Percentiles rank a stretch among this genome's conserved stretches.
Conservation (phyloP, 2,888 invertebrate genomes). For the Lasioglossum leucozonium region DNA sequence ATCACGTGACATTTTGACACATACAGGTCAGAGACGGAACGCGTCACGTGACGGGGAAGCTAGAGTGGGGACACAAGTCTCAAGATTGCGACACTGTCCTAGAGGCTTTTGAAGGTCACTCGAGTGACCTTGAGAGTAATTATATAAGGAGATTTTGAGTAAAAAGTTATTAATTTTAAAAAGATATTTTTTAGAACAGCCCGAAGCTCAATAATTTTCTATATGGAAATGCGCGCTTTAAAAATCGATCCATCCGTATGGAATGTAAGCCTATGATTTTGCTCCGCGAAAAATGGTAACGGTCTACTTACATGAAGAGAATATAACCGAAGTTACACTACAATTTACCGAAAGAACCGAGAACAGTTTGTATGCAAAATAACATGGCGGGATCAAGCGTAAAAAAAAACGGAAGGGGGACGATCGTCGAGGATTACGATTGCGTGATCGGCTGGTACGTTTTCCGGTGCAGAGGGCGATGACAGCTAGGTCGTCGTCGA, state of each 20-base stretch:
- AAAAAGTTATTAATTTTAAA: too few relatives aligned
- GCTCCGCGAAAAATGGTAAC: neutral
- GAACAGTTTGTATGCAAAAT: conserved; percentile 20
- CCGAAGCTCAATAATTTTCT: neutral
- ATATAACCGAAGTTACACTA: neutral
- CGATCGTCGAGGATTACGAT: conserved; percentile 46
- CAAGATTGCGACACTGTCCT: too few relatives aligned
- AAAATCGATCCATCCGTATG: neutral
- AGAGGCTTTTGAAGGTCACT: too few relatives aligned
- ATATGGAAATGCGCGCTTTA: neutral
- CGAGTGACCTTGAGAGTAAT: neutral
- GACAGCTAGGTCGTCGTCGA: conserved; percentile 48
- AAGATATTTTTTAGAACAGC: too few relatives aligned
- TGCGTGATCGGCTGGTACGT: conserved; percentile 46
- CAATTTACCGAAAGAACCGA: neutral
- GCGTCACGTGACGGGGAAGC: too few relatives aligned
- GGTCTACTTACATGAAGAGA: neutral
- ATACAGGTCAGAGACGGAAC: too few relatives aligned
- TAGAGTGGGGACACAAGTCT: too few relatives aligned
- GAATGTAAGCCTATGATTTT: neutral
- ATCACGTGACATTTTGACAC: too few relatives aligned
- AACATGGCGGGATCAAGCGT: conserved; percentile 19
- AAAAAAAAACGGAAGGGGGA: conserved; percentile 5
- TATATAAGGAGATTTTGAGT: neutral
- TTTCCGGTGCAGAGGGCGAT: conserved; percentile 44